Evolutionary conservation across 2,113 vertebrate species (phyloP).

Genomic region (Malurus alboscapulatus): DNA sequence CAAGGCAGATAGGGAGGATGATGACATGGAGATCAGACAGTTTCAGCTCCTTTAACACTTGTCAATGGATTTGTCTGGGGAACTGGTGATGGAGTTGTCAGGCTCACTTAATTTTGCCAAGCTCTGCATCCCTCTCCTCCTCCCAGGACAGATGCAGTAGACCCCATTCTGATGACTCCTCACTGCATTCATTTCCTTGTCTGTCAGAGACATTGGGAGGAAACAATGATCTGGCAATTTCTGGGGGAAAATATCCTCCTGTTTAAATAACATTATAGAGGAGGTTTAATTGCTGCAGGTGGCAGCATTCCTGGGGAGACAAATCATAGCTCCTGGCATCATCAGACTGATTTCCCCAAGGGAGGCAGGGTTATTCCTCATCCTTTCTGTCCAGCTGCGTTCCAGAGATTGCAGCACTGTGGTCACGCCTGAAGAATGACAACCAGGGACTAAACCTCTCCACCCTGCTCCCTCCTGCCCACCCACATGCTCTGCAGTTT

Average conservation of each 20-base stretch:
- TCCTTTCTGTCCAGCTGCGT: not conserved
- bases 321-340: constrained; percentile 6
- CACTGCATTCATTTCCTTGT: not conserved
- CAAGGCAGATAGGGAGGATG: not conserved
- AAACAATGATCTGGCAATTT: not conserved
- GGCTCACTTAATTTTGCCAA: not conserved
- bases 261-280: not conserved
- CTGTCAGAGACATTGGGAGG: not conserved
- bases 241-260: not conserved
- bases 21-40: not conserved
- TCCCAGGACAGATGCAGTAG: not conserved
- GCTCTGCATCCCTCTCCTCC: not conserved
- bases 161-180: not conserved
- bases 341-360: not conserved
- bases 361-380: not conserved
- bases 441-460: not conserved
- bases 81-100: not conserved
- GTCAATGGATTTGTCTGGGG: not conserved
- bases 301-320: constrained; percentile 28
- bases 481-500: not conserved
- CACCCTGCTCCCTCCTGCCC: not conserved
- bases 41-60: not conserved
- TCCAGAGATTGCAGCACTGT: not conserved
- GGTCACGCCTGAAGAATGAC: not conserved
- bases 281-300: constrained; percentile 46